Percentiles rank a stretch among this genome's conserved stretches.
Conservation (phyloP, 2,113 vertebrate genomes). For the Ovis canadensis region DNA sequence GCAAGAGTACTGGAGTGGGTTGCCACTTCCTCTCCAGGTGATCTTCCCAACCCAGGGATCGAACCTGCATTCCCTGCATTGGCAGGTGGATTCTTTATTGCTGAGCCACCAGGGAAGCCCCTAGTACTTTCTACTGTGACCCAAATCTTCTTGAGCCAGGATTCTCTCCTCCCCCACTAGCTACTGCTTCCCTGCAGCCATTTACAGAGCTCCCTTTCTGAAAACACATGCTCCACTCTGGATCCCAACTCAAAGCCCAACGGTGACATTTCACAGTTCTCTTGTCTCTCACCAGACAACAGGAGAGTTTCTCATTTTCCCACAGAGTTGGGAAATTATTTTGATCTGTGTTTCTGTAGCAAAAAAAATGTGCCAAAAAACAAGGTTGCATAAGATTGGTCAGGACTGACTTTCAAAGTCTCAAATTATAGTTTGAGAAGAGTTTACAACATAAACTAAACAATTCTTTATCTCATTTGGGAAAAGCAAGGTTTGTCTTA, state of each 20-base stretch:
- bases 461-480: not conserved
- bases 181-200: not conserved
- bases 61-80: not conserved
- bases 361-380: slow-evolving; percentile 38
- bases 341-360: slow-evolving; percentile 33
- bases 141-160: not conserved
- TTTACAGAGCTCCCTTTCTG: not conserved
- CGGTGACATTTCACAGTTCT: slow-evolving; percentile 12
- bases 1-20: not conserved
- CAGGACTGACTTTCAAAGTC: not conserved
- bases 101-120: not conserved
- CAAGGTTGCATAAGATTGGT: slow-evolving; percentile 37
- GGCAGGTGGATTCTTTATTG: not conserved
- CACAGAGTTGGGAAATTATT: slow-evolving; percentile 48
- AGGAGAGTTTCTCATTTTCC: slow-evolving; percentile 40
- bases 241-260: not conserved
- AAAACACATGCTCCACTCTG: not conserved
- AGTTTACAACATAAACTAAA: not conserved
- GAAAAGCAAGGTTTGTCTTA: not conserved
- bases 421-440: slow-evolving; percentile 14
- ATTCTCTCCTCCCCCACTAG: not conserved
- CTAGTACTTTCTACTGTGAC: not conserved
- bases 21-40: not conserved
- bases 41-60: not conserved
- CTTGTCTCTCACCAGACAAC: slow-evolving; percentile 11